Evolutionary conservation across 1,140 invertebrate genomes (phyloP).

Genomic region (Mamestra configurata): DNA sequence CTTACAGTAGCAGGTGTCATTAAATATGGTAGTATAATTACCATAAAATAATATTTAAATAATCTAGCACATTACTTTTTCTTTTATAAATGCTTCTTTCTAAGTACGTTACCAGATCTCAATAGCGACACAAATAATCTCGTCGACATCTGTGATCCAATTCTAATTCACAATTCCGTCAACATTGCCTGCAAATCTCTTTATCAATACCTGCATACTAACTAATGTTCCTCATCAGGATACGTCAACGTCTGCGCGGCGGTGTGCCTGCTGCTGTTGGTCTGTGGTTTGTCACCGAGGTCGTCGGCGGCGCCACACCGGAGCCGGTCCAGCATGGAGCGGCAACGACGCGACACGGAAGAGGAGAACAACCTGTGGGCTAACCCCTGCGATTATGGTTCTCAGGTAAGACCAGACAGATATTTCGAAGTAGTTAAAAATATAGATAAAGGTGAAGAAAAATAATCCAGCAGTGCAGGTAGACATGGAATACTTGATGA

Average conservation of each 20-base stretch:
- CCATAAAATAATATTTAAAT: no score
- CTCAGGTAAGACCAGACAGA: constrained; percentile 64
- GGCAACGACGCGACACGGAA: constrained; percentile 62
- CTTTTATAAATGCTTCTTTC: no score
- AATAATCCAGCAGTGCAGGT: no score
- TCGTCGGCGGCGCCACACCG: constrained; percentile 75
- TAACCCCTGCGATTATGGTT: constrained; percentile 77
- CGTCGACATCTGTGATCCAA: neutral
- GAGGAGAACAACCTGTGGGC: constrained; percentile 71
- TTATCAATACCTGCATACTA: neutral
- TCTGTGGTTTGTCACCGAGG: constrained; percentile 71
- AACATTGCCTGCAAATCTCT: no score
- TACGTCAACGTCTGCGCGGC: constrained; percentile 84
- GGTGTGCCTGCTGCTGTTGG: constrained; percentile 77
- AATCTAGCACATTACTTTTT: no score
- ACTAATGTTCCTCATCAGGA: constrained; percentile 60
- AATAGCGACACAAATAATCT: neutral
- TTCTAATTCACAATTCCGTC: no score
- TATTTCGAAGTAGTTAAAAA: neutral
- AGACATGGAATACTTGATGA: no score
- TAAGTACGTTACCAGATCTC: no score
- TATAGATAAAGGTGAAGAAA: neutral
- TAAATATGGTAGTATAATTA: no score
- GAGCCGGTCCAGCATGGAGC: constrained; percentile 70
- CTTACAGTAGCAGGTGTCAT: neutral